Conservation (phyloP, 2,113 vertebrate species). For the Butorides virescens region DNA sequence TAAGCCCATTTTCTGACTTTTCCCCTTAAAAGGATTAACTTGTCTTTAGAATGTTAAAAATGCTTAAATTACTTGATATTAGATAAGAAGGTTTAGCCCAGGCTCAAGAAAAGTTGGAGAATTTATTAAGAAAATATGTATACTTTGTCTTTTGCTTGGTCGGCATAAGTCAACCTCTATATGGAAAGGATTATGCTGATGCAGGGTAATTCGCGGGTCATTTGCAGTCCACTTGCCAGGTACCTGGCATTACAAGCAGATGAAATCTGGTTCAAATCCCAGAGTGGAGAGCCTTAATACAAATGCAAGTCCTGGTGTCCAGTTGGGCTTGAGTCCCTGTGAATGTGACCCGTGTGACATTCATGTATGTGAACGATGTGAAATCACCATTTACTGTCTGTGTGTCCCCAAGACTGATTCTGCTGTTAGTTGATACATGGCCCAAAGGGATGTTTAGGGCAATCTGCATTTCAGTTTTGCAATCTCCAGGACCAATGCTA, state of each 20-base stretch:
- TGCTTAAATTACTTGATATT: constrained; percentile 49
- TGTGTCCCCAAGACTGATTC: background rate
- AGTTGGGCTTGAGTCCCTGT: background rate
- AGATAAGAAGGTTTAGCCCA: constrained; percentile 62
- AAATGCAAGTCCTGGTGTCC: background rate
- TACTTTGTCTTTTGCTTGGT: background rate
- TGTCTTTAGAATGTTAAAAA: constrained; percentile 65
- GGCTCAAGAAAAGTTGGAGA: background rate
- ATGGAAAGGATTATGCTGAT: background rate
- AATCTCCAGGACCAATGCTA: background rate
- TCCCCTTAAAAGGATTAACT: constrained; percentile 48
- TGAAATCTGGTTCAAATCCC: background rate
- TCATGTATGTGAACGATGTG: background rate
- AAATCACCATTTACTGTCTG: background rate
- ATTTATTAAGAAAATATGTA: constrained; percentile 43
- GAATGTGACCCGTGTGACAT: background rate
- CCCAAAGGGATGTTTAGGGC: background rate
- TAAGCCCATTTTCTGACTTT: constrained; percentile 62
- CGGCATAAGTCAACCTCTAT: background rate
- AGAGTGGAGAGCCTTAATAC: background rate
- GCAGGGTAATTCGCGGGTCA: background rate
- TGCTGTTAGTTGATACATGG: background rate
- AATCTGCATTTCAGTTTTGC: background rate
- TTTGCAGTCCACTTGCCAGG: background rate
- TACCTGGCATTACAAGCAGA: background rate